phyloP scores from a whole-genome alignment of 1,140 invertebrate species.

The Drosophila auraria region DNA sequence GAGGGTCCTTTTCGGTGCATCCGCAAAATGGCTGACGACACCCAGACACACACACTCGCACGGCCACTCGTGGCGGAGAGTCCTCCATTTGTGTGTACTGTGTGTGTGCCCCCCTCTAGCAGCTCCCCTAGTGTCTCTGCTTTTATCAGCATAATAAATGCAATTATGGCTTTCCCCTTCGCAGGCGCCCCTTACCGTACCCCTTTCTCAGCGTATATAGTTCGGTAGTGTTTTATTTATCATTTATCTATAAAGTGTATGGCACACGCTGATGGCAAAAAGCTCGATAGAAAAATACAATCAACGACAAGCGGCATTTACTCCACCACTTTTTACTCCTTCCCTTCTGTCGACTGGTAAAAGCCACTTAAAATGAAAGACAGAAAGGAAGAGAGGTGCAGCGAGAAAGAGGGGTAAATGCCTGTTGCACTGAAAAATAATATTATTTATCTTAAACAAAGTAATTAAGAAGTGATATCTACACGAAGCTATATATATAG shows the following conservation, averaged over 20 bases:
- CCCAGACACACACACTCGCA: slow-evolving; percentile 34
- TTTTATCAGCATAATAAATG: slow-evolving; percentile 85
- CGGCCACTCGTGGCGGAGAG: slow-evolving; percentile 26
- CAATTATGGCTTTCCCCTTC: slow-evolving; percentile 78
- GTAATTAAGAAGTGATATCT: not conserved
- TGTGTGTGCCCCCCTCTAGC: slow-evolving; percentile 20
- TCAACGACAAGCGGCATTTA: slow-evolving; percentile 49
- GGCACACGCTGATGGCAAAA: slow-evolving; percentile 54
- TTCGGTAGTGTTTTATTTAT: slow-evolving; percentile 63
- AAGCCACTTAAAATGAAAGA: slow-evolving; percentile 68
- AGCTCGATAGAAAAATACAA: slow-evolving; percentile 72
- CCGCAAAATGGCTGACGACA: slow-evolving; percentile 71
- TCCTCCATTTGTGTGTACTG: slow-evolving; percentile 13
- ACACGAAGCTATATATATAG: too few relatives aligned
- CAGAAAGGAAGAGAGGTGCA: slow-evolving; percentile 3
- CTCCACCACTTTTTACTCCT: slow-evolving; percentile 24
- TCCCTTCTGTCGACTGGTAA: slow-evolving; percentile 22
- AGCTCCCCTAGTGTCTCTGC: slow-evolving; percentile 51
- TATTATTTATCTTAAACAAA: not conserved
- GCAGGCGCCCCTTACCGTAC: slow-evolving; percentile 26
- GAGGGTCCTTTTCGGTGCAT: slow-evolving; percentile 35
- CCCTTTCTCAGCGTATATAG: slow-evolving; percentile 8
- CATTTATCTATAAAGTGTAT: slow-evolving; percentile 58
- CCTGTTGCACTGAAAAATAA: slow-evolving; percentile 3
- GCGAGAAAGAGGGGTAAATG: not conserved